phyloP scores from a whole-genome alignment of 2,113 vertebrate species.

The Ailuropoda melanoleuca region DNA sequence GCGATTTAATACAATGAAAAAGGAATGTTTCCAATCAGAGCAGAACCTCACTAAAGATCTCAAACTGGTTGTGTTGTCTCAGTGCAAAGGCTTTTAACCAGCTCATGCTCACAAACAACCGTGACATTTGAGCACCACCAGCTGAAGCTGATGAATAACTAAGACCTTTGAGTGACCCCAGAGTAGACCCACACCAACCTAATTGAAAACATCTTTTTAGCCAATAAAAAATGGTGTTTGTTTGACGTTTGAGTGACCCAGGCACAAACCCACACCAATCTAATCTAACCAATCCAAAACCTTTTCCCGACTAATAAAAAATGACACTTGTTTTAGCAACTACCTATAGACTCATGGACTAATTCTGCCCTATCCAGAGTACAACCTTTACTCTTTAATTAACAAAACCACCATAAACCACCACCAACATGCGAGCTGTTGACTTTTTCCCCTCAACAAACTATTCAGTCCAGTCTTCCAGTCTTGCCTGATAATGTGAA shows the following conservation, averaged over 20 bases:
- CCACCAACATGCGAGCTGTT: not conserved
- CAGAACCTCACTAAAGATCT: not conserved
- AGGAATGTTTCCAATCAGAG: not conserved
- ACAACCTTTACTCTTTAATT: not conserved
- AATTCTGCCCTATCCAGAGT: not conserved
- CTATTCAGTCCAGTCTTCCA: not conserved
- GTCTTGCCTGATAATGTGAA: not conserved
- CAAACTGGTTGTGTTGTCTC: not conserved
- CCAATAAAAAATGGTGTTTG: not conserved
- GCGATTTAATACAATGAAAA: not conserved
- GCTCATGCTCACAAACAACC: not conserved
- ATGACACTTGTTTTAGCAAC: not conserved
- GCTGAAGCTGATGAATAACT: not conserved
- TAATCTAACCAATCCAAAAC: not conserved
- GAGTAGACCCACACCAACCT: not conserved
- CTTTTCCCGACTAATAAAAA: not conserved
- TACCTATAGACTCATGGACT: not conserved
- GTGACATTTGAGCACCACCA: not conserved
- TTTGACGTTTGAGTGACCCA: not conserved
- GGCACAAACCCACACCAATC: not conserved
- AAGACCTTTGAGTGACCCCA: not conserved
- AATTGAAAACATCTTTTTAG: not conserved
- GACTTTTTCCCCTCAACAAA: not conserved
- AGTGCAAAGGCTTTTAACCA: not conserved
- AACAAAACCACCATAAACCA: not conserved